Evolutionary conservation across 2,113 vertebrate genomes (phyloP).

Genomic region (Dromas ardeola): DNA sequence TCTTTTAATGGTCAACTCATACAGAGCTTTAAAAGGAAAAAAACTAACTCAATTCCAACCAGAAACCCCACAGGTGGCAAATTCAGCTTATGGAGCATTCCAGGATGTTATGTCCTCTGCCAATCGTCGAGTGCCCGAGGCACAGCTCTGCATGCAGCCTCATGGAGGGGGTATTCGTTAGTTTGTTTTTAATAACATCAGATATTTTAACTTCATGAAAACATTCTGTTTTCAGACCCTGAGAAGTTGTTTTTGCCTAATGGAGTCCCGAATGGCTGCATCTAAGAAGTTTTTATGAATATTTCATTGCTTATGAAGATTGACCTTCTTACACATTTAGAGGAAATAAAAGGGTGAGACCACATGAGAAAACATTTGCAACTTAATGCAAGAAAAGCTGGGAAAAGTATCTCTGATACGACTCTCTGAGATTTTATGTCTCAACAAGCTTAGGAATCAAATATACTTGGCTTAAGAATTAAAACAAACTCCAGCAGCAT

Average conservation of each 20-base stretch:
- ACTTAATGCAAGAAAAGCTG: background rate
- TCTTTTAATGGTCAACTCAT: background rate
- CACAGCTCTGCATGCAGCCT: background rate
- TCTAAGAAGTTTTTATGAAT: slow-evolving; percentile 29
- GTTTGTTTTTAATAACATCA: background rate
- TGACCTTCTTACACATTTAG: slow-evolving; percentile 15
- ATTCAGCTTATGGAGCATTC: background rate
- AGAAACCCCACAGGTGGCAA: background rate
- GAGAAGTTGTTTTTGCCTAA: slow-evolving; percentile 3
- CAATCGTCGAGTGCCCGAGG: background rate
- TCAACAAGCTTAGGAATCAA: background rate
- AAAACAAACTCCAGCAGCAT: background rate
- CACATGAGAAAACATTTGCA: background rate
- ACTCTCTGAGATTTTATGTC: background rate
- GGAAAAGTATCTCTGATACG: background rate
- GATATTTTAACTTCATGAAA: background rate
- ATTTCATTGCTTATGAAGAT: background rate
- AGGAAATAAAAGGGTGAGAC: background rate
- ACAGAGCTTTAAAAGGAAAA: background rate
- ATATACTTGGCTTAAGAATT: background rate
- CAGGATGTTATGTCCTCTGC: background rate
- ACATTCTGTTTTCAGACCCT: background rate
- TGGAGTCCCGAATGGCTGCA: background rate
- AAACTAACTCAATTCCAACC: background rate
- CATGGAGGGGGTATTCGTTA: background rate